phyloP scores from a whole-genome alignment of 2,888 invertebrate genomes.

The Silvanus unidentatus region DNA sequence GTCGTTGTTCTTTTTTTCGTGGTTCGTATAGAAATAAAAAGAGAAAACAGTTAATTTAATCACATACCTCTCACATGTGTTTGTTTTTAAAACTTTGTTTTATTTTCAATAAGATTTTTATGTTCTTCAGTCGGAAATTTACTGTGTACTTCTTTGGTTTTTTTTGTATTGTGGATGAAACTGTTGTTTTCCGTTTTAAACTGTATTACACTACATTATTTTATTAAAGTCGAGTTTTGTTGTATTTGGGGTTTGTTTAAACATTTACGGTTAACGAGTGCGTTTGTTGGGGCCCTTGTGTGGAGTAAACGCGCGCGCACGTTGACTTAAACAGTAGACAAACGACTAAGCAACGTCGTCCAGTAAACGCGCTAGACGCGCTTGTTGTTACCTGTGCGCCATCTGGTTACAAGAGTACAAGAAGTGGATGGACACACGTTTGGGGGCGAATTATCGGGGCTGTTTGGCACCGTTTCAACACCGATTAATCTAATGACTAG shows the following conservation, averaged over 20 bases:
- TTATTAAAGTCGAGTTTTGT: not conserved
- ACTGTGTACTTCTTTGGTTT: no score
- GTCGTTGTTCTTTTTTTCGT: not conserved
- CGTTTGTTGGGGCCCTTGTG: conserved; percentile 8
- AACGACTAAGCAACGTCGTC: conserved; percentile 44
- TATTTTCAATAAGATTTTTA: no score
- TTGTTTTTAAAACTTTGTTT: no score
- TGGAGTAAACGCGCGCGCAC: conserved; percentile 50
- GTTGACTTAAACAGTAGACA: conserved; percentile 52
- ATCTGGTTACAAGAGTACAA: conserved; percentile 31
- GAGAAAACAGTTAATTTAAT: no score
- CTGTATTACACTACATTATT: not conserved
- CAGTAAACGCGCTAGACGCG: conserved; percentile 34
- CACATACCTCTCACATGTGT: no score
- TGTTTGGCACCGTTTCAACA: no score
- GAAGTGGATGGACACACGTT: not conserved
- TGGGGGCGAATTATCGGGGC: no score
- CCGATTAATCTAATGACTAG: no score
- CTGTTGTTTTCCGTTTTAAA: no score
- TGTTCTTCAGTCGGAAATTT: no score
- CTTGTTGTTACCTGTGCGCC: conserved; percentile 43
- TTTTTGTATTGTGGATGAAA: no score
- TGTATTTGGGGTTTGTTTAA: conserved; percentile 11
- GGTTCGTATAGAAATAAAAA: conserved; percentile 4
- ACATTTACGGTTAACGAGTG: no score